phyloP scores from a whole-genome alignment of 2,888 invertebrate species.

The Blastobasis adustella region DNA sequence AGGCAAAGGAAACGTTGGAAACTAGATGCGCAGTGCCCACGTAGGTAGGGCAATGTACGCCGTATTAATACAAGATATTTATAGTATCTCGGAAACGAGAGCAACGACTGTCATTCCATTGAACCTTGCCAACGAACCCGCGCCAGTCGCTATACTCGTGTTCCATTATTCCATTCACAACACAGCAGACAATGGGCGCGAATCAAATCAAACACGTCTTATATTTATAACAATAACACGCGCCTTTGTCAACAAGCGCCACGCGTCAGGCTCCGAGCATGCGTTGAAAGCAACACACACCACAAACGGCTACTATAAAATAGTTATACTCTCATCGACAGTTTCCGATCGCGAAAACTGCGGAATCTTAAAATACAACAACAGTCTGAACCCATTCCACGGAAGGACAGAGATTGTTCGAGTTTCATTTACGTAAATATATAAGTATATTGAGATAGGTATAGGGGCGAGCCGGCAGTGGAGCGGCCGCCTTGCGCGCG shows the following conservation, averaged over 20 bases:
- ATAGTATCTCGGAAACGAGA: too few relatives aligned
- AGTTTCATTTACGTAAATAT: constrained; percentile 24
- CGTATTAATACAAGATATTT: too few relatives aligned
- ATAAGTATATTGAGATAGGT: constrained; percentile 16
- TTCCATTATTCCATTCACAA: too few relatives aligned
- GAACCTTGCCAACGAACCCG: too few relatives aligned
- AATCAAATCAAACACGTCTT: too few relatives aligned
- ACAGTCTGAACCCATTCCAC: constrained; percentile 37
- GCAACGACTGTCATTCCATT: too few relatives aligned
- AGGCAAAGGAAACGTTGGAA: too few relatives aligned
- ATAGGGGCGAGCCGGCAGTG: constrained; percentile 1
- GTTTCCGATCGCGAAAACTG: constrained; percentile 16
- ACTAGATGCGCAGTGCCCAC: too few relatives aligned
- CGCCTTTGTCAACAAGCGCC: constrained; percentile 21
- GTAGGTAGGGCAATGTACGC: too few relatives aligned
- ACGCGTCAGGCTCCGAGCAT: constrained; percentile 22
- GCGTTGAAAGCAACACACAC: constrained; percentile 36
- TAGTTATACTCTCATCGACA: constrained; percentile 21
- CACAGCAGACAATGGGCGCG: too few relatives aligned
- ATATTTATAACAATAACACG: too few relatives aligned
- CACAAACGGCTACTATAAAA: constrained; percentile 28
- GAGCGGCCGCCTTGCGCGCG: constrained; percentile 12
- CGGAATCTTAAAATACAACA: constrained; percentile 45
- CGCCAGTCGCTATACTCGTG: too few relatives aligned
- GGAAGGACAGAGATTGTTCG: constrained; percentile 31